Percentiles rank a stretch among this genome's conserved stretches.
Evolutionary conservation across 1,140 invertebrate species (phyloP).

Genomic region (Chionoecetes opilio): DNA sequence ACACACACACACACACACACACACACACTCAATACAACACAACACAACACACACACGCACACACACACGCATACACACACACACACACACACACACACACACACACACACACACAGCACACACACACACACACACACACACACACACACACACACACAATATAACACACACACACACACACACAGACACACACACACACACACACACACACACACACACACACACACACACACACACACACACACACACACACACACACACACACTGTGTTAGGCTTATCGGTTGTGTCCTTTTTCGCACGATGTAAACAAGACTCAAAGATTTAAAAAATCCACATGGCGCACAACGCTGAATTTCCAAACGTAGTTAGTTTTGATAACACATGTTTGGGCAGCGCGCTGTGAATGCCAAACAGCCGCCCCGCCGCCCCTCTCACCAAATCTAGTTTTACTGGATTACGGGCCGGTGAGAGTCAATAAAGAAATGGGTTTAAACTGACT

Average conservation of each 20-base stretch:
- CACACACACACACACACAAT: slow-evolving; percentile 46
- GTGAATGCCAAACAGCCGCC: slow-evolving; percentile 67
- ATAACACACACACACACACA: slow-evolving; percentile 54
- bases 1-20: slow-evolving; percentile 50
- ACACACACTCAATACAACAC: slow-evolving; percentile 45
- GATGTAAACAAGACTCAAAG: slow-evolving; percentile 63
- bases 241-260: slow-evolving; percentile 58
- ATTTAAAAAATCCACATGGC: slow-evolving; percentile 71
- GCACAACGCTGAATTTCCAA: slow-evolving; percentile 63
- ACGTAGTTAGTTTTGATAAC: slow-evolving; percentile 70
- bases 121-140: slow-evolving; percentile 56
- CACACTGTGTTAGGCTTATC: slow-evolving; percentile 36
- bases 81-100: slow-evolving; percentile 41
- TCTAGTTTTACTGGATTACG: slow-evolving; percentile 73
- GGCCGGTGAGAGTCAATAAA: slow-evolving; percentile 66
- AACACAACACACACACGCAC: too few species aligned
- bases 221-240: slow-evolving; percentile 39
- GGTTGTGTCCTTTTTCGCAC: background rate
- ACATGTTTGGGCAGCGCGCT: slow-evolving; percentile 64
- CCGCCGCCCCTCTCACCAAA: slow-evolving; percentile 53
- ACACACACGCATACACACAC: slow-evolving; percentile 49
- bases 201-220: slow-evolving; percentile 40
- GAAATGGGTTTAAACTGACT: slow-evolving; percentile 71
- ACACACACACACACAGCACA: slow-evolving; percentile 32
- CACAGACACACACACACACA: slow-evolving; percentile 40